Evolutionary conservation across 2,888 invertebrate species (phyloP), one percentile per base, ranked within the genome.

Genomic region (Apoda limacodes): DNA sequence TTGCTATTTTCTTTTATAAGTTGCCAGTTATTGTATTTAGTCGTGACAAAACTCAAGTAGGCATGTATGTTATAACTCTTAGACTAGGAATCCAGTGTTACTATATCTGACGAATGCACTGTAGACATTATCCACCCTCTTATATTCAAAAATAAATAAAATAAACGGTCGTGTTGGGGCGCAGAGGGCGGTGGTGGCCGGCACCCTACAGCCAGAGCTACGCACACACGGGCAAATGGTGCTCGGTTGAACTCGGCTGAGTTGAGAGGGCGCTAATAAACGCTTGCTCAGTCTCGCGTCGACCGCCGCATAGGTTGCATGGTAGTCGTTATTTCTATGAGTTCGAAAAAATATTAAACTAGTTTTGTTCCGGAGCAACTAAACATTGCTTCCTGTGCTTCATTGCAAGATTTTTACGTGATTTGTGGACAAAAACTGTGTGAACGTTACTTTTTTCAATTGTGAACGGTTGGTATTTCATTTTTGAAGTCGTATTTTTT

Each of bases 261-360:
- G 55, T 45, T 42, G 59, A 63, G 74, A 67, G 71, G 75, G 76
- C 75, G 75, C 75, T 61, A 53, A 52, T 39, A 37, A 37, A 30
- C 40, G 25, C 35, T 67, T 76, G 72, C 64, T 69, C 78, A 82
- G 82, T 83, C 82, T 78, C 80, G 82, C 81, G 72, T 68, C 69
- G 76, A 70, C 69, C 64, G 61, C 60, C 58, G 52, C 39, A 38
- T 32, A 43, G 66, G 65, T 47, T 48, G 75, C 60, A 65, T 61
- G 76, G 57, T 50, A 54, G 63, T 59, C 58, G 60, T 45, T 44
- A 49, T 61, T 68, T 68, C 60, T 40, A 61, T 74, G 58, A 69
- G 61, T 61, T 61, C 66, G 66, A 60, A 60, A 69, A 67, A 65
- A 72, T 70, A n/a, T n/a, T n/a, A 71, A 75, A 76, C 72, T 75